Evolutionary conservation across 2,797 vertebrate genomes (phyloP), one percentile per base, ranked within the genome.

Genomic region (Selene dorsalis): DNA sequence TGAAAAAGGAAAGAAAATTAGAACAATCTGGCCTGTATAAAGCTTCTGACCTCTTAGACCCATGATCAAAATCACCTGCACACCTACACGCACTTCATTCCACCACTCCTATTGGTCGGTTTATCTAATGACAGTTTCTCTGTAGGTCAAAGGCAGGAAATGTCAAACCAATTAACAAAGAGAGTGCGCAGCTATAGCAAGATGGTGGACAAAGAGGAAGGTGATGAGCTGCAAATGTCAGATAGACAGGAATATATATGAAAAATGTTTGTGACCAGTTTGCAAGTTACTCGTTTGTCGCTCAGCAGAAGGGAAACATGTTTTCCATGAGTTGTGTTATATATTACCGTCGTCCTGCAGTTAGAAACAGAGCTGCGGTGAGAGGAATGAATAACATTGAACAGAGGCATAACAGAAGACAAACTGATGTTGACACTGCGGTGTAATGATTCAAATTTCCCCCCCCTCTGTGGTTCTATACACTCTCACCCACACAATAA

Each of bases 91-190:
- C 43, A 66, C 5, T 4, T 3, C 32, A 69, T 73, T 75, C 55
- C 45, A 43, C 14, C 26, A 17, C 58, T 48, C n/a, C 65, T 58
- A 84, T 56, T 81, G 75, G 79, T 38, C 16, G n/a, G 53, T 75
- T 75, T 66, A 5, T 64, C 41, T 70, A 69, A 85, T 67, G 65
- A 69, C 57, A 47, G 59, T 69, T 76, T 87, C 47, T 82, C 70
- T 88, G 83, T 39, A 73, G 66, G 75, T 69, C 62, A 69, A 73
- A 76, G 58, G 73, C 41, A 78, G 73, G 48, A 84, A 89, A 89
- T 88, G 84, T 82, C 89, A 89, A 86, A 80, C 81, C 83, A 89
- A 90, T 92, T 88, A 92, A 87, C 64, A 69, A 30, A 65, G 47
- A 24, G 28, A 59, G 14, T 13, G n/a, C 26, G 39, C 26, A 24